Conservation (phyloP, 2,113 vertebrate genomes). For the Alosa alosa region DNA sequence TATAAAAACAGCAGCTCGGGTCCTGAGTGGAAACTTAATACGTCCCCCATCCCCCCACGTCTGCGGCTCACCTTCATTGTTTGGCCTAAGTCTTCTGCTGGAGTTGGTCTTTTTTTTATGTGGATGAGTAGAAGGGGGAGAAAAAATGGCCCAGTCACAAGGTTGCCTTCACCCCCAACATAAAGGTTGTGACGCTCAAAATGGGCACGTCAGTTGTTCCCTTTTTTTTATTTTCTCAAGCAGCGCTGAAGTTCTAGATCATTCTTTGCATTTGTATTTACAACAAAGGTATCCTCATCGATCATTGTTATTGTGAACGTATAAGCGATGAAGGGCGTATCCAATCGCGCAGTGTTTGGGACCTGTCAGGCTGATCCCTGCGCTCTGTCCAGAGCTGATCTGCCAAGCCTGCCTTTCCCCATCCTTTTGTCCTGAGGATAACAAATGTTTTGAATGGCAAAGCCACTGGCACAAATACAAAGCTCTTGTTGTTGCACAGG, state of each 20-base stretch:
- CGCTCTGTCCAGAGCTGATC: conserved; percentile 36
- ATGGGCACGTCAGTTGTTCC: neutral
- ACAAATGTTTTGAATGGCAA: conserved; percentile 21
- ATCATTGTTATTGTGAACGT: conserved; percentile 16
- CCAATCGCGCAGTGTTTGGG: conserved; percentile 26
- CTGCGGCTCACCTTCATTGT: conserved; percentile 33
- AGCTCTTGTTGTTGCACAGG: conserved; percentile 17
- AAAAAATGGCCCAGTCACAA: neutral
- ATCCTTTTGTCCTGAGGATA: conserved; percentile 12
- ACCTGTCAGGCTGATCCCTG: conserved; percentile 43
- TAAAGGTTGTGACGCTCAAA: conserved; percentile 9
- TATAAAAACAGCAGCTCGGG: conserved; percentile 52
- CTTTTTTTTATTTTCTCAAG: neutral
- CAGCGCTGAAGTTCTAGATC: neutral
- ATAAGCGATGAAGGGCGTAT: conserved; percentile 1
- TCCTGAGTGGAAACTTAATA: conserved; percentile 64
- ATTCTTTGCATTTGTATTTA: neutral
- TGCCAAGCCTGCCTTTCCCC: neutral
- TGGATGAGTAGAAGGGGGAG: neutral
- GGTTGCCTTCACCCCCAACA: conserved; percentile 6
- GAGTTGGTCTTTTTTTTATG: conserved; percentile 16
- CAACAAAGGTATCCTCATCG: conserved; percentile 10
- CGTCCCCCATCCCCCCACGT: conserved; percentile 48
- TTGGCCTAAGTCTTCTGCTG: conserved; percentile 4
- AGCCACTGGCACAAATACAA: conserved; percentile 2